Conservation (phyloP, 1,140 invertebrate genomes). For the Hetaerina americana region DNA sequence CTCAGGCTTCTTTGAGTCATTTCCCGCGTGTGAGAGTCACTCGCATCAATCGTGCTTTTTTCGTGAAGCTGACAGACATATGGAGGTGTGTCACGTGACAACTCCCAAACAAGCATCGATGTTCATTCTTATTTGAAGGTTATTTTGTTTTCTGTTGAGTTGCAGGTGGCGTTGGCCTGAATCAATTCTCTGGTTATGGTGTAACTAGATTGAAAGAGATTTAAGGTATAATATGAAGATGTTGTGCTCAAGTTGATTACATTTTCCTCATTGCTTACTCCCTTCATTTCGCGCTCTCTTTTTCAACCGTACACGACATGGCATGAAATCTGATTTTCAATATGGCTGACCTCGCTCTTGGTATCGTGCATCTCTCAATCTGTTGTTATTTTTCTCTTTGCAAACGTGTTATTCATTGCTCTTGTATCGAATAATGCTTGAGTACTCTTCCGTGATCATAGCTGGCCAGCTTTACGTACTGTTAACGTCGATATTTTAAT, state of each 20-base stretch:
- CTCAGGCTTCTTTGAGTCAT: no score
- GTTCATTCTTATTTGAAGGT: neutral
- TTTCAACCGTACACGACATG: neutral
- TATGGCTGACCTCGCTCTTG: neutral
- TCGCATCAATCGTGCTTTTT: neutral
- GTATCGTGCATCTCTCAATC: neutral
- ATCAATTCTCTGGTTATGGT: neutral
- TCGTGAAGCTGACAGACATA: neutral
- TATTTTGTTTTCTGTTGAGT: neutral
- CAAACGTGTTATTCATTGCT: no score
- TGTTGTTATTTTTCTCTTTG: neutral
- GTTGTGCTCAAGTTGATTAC: neutral
- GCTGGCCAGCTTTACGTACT: no score
- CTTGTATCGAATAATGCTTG: no score
- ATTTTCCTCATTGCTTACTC: neutral
- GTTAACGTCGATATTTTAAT: no score
- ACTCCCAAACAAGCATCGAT: neutral
- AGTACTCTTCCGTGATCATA: no score
- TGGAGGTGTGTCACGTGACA: neutral
- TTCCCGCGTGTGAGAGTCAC: no score
- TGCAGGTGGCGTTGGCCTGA: neutral
- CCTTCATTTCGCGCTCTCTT: neutral
- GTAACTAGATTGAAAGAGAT: neutral
- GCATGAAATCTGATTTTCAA: neutral
- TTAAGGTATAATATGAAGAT: neutral